Evolutionary conservation across 92 coral and sea anemone species (phyloP), one percentile per base, ranked within the genome.

Genomic region (Meandrina meandrites): DNA sequence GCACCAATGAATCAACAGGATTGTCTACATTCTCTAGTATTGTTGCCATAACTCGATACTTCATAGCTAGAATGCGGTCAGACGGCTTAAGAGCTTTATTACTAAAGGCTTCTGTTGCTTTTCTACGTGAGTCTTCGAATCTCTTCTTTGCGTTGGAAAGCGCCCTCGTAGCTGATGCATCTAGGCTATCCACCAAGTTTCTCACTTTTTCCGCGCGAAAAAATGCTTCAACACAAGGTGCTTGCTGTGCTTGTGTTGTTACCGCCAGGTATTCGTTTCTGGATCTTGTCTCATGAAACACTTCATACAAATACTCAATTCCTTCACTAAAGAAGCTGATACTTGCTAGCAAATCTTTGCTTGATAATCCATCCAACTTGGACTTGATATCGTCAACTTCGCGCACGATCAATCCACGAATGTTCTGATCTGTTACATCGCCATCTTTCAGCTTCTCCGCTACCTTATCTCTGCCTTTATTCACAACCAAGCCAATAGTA

Each of bases 61-160:
- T n/a, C 76, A 76, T 84, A 16, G 92, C 92, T 30, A 80, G 83
- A 68, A 90, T 27, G 32, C 93, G 90, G 60, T 90, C 93, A 53
- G 77, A 54, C 3, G 34, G 24, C 0, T 40, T 62, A 7, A 90
- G 83, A 51, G 90, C 79, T 37, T 90, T 90, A 67, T 86, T 86
- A 36, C 60, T 60, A 80, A 90, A 86, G 16, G 90, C 90, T 57
- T 48, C 67, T 47, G 90, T 90, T 35, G 90, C 90, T 50, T 90
- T 81, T 47, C 42, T 57, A 57, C n/a, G n/a, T n/a, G n/a, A n/a
- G n/a, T n/a, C n/a, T n/a, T n/a, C n/a, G n/a, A n/a, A n/a, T n/a
- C n/a, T n/a, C n/a, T n/a, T n/a, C n/a, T n/a, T n/a, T n/a, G n/a
- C n/a, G n/a, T n/a, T n/a, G n/a, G n/a, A n/a, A n/a, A n/a, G n/a